Conservation (phyloP, 2,113 vertebrate genomes). For the Sander vitreus region DNA sequence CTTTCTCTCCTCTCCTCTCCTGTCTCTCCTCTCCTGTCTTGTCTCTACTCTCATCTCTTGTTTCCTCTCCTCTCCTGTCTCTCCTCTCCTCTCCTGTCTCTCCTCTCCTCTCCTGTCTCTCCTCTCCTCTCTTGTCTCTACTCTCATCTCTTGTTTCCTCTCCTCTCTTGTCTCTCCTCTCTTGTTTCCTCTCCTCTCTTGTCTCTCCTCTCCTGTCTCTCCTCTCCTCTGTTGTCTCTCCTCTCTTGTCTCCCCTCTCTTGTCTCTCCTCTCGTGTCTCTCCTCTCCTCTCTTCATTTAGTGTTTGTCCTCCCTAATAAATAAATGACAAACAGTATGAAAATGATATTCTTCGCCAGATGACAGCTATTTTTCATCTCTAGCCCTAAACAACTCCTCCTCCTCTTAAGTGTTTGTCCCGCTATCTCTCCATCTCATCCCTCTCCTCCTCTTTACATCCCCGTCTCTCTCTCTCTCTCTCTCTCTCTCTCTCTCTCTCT, state of each 20-base stretch:
- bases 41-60: background rate
- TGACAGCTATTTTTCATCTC: slow-evolving; percentile 79
- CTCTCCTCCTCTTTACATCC: slow-evolving; percentile 17
- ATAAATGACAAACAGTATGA: slow-evolving; percentile 71
- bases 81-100: background rate
- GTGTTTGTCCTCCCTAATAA: slow-evolving; percentile 56
- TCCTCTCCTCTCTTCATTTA: background rate
- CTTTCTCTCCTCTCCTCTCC: background rate
- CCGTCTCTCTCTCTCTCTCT: slow-evolving; percentile 46
- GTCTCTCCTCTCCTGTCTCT: background rate
- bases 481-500: slow-evolving; percentile 30
- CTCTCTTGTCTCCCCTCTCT: background rate
- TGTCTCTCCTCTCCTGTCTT: background rate
- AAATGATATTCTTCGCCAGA: slow-evolving; percentile 72
- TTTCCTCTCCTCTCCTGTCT: background rate
- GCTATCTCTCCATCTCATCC: slow-evolving; percentile 3
- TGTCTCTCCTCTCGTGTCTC: background rate
- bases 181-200: background rate
- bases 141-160: background rate
- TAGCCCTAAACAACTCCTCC: slow-evolving; percentile 53
- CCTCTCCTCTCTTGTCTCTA: background rate
- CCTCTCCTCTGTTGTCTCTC: background rate
- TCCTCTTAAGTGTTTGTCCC: slow-evolving; percentile 2
- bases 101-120: too few species aligned
- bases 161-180: background rate